Percentiles rank a stretch among this genome's conserved stretches.
Conservation (phyloP, 1,140 invertebrate genomes). For the Meteorus sp. region DNA sequence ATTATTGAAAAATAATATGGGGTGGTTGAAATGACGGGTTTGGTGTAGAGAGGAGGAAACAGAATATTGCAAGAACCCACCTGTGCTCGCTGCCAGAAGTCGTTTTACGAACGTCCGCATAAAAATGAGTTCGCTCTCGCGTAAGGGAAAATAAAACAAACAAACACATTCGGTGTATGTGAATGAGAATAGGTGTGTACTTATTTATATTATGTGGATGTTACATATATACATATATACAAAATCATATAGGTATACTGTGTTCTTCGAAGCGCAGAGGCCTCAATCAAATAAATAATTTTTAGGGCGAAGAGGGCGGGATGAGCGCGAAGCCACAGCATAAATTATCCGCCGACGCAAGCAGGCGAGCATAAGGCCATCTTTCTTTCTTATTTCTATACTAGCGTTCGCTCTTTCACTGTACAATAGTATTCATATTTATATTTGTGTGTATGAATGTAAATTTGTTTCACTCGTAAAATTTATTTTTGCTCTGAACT, state of each 20-base stretch:
- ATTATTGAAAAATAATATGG: neutral
- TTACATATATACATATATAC: too few relatives aligned
- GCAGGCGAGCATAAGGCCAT: constrained; percentile 27
- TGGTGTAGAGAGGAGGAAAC: neutral
- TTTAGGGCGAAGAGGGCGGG: constrained; percentile 46
- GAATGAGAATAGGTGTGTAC: too few relatives aligned
- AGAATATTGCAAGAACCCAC: too few relatives aligned
- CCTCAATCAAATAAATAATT: constrained; percentile 51
- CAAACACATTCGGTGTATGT: too few relatives aligned
- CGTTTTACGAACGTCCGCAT: neutral
- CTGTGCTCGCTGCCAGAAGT: neutral
- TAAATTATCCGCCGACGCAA: constrained; percentile 55
- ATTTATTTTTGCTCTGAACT: too few relatives aligned
- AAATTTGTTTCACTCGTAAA: too few relatives aligned
- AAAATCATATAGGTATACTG: neutral
- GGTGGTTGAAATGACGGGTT: neutral
- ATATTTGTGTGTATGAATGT: too few relatives aligned
- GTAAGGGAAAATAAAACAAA: neutral
- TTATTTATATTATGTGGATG: too few relatives aligned
- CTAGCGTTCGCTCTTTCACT: too few relatives aligned
- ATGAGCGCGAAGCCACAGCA: constrained; percentile 41
- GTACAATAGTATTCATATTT: too few relatives aligned
- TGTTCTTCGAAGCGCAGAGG: constrained; percentile 15
- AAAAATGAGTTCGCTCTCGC: constrained; percentile 3
- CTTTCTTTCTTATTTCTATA: constrained; percentile 4